phyloP scores from a whole-genome alignment of 2,888 invertebrate species.

The Temnothorax rugatulus region DNA sequence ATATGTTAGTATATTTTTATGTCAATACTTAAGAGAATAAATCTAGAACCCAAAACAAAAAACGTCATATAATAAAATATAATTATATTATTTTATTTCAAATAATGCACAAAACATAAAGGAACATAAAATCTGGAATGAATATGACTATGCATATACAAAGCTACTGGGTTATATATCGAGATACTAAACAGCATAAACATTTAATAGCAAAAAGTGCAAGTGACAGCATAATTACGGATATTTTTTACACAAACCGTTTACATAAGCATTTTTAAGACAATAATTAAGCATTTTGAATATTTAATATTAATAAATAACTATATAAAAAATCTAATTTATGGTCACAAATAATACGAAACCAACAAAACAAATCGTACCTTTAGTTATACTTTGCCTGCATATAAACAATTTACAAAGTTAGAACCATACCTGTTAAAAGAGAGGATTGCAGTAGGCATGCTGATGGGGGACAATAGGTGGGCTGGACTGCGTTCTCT shows the following conservation, averaged over 20 bases:
- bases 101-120: constrained; percentile 19
- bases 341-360: neutral
- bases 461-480: constrained; percentile 88
- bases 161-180: constrained; percentile 11
- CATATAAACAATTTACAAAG: constrained; percentile 52
- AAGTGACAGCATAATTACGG: neutral
- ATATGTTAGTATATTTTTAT: constrained; percentile 5
- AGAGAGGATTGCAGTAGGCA: constrained; percentile 87
- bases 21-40: neutral
- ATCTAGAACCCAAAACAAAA: neutral
- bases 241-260: neutral
- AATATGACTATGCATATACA: neutral
- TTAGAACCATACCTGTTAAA: constrained; percentile 88
- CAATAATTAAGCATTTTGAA: constrained; percentile 26
- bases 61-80: neutral
- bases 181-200: constrained; percentile 22
- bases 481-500: constrained; percentile 85
- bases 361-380: constrained; percentile 1
- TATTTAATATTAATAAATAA: neutral
- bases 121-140: neutral
- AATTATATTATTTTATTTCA: neutral
- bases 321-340: neutral
- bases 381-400: constrained; percentile 8
- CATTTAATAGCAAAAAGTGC: constrained; percentile 21
- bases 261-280: constrained; percentile 2